A percentile compares a stretch with the other conserved stretches of the same genome.
Conservation (phyloP, 2,888 invertebrate genomes). For the Notocelia uddmanniana region DNA sequence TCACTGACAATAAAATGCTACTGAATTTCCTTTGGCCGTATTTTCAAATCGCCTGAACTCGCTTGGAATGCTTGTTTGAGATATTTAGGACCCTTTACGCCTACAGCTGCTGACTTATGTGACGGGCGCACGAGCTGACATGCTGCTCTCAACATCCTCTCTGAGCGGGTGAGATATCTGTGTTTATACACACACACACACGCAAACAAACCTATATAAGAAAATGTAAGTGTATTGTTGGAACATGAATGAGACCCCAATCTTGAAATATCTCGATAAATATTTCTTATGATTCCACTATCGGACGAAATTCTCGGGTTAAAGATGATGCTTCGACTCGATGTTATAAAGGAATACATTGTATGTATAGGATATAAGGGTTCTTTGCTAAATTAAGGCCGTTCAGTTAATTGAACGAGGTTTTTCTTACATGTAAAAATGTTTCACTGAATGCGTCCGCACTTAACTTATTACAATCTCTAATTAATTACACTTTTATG, state of each 20-base stretch:
- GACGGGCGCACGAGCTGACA: constrained; percentile 50
- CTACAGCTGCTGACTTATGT: constrained; percentile 60
- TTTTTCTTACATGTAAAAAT: constrained; percentile 3
- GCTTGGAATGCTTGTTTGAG: constrained; percentile 71
- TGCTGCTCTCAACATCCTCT: constrained; percentile 42
- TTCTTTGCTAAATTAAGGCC: neutral
- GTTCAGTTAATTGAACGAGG: constrained; percentile 9
- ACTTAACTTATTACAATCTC: constrained; percentile 29
- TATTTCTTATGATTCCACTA: neutral
- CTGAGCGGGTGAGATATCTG: constrained; percentile 5
- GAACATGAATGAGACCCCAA: neutral
- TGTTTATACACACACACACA: neutral
- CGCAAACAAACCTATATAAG: neutral
- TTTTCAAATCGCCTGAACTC: constrained; percentile 66
- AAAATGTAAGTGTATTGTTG: neutral
- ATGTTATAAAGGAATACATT: neutral
- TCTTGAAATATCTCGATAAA: neutral
- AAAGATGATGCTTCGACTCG: neutral
- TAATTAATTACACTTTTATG: constrained; percentile 42
- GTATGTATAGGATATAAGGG: neutral
- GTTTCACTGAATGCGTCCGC: constrained; percentile 1
- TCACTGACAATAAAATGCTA: constrained; percentile 68
- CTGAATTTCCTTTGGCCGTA: constrained; percentile 64
- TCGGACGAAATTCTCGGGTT: neutral
- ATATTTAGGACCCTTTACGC: constrained; percentile 64